phyloP scores from a whole-genome alignment of 2,888 invertebrate species.

The Coenonympha arcania region DNA sequence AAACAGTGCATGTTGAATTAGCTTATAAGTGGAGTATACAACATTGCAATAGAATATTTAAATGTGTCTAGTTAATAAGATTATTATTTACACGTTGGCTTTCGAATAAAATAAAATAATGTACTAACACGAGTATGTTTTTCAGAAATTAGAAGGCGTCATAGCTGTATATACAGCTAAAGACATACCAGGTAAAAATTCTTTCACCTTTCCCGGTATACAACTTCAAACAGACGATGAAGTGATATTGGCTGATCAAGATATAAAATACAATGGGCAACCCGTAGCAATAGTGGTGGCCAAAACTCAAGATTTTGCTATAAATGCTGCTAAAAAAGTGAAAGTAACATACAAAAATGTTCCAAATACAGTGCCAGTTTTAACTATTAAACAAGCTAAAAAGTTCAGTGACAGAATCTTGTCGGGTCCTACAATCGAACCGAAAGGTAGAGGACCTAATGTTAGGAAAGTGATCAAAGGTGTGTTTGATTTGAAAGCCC shows the following conservation, averaged over 20 bases:
- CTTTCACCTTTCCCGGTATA: slow-evolving; percentile 54
- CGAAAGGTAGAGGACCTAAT: slow-evolving; percentile 48
- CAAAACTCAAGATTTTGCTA: slow-evolving; percentile 69
- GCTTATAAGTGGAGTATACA: no score
- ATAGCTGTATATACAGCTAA: slow-evolving; percentile 76
- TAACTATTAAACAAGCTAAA: slow-evolving; percentile 53
- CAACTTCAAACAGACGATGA: slow-evolving; percentile 58
- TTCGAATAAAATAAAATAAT: no score
- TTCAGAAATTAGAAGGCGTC: slow-evolving; percentile 77
- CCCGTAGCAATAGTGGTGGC: slow-evolving; percentile 81
- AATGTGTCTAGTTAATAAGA: background rate
- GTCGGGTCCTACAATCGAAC: slow-evolving; percentile 39
- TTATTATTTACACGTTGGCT: no score
- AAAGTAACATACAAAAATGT: slow-evolving; percentile 72
- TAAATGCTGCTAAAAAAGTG: slow-evolving; percentile 72
- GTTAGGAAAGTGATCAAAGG: slow-evolving; percentile 66
- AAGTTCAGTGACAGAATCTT: slow-evolving; percentile 34
- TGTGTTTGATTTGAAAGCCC: slow-evolving; percentile 73
- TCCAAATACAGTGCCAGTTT: slow-evolving; percentile 41
- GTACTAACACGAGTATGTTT: no score
- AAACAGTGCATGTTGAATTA: no score
- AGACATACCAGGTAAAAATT: slow-evolving; percentile 80
- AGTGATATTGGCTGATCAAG: slow-evolving; percentile 68
- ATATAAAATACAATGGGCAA: slow-evolving; percentile 78
- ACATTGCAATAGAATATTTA: background rate